Evolutionary conservation across 2,797 vertebrate genomes (phyloP), one percentile per base, ranked within the genome.

Genomic region (Tarsius wallacei): DNA sequence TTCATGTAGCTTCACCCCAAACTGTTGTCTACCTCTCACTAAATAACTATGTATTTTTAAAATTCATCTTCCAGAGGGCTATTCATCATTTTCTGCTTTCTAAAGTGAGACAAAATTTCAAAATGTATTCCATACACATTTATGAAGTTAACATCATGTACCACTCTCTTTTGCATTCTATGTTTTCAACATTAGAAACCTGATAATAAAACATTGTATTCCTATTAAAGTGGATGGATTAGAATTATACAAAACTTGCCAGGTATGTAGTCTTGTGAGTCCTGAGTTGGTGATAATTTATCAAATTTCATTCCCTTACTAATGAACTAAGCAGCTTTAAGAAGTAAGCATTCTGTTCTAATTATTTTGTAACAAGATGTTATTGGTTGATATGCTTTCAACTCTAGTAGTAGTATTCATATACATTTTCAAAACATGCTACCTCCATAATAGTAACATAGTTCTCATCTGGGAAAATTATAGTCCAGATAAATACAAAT

Each of bases 391-490:
- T 36, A 57, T 14, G 49, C 36, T 81, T 94, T 95, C 28, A 87
- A 77, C 24, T 71, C 51, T 71, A 87, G 6, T 33, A 61, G 19
- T 12, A 51, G n/a, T 73, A 83, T 47, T 59, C 33, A 33, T 21
- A 84, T 90, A 86, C 51, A 68, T 55, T 96, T 89, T 74, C 55
- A 61, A 87, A 95, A 66, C 22, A 36, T 31, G 24, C 84, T 68
- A 78, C 9, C 51, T 92, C 47, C 76, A 21, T 74, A 83, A 66
- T 94, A 84, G 49, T 83, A 51, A 70, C 51, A 84, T 47, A 90
- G 82, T 84, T 95, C 66, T 93, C 22, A 90, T 74, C 76, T 94
- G 51, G 26, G 78, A 97, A 93, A 93, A 73, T 8, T 86, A 80
- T 49, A 85, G 31, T 84, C 31, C 90, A n/a, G 17, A 7, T 68